phyloP scores from a whole-genome alignment of 2,888 invertebrate species.

The Cactoblastis cactorum region DNA sequence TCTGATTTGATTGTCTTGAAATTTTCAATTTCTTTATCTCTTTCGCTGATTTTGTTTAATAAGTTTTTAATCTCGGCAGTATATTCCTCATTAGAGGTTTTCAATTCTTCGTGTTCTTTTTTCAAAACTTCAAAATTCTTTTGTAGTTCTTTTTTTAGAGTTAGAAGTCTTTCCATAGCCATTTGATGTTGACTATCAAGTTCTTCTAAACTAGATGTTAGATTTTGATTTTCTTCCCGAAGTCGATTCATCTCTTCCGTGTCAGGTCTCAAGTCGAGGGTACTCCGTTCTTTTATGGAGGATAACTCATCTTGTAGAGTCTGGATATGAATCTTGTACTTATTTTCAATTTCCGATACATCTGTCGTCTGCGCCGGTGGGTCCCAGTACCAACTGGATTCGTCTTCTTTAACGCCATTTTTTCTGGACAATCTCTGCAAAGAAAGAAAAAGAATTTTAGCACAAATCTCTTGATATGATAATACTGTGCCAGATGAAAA shows the following conservation, averaged over 20 bases:
- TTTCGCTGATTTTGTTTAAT: slow-evolving; percentile 58
- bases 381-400: slow-evolving; percentile 77
- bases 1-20: slow-evolving; percentile 45
- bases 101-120: slow-evolving; percentile 67
- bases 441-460: slow-evolving; percentile 31
- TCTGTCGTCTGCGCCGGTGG: slow-evolving; percentile 51
- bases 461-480: no score
- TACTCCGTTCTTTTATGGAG: slow-evolving; percentile 54
- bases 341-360: slow-evolving; percentile 38
- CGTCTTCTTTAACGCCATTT: slow-evolving; percentile 70
- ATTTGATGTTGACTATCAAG: slow-evolving; percentile 86
- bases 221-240: slow-evolving; percentile 77
- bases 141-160: slow-evolving; percentile 76
- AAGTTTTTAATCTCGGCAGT: slow-evolving; percentile 63
- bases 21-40: slow-evolving; percentile 60
- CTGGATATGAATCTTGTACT: slow-evolving; percentile 57
- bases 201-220: slow-evolving; percentile 82
- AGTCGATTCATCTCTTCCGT: slow-evolving; percentile 67
- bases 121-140: slow-evolving; percentile 71
- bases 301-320: slow-evolving; percentile 61
- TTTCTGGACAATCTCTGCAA: slow-evolving; percentile 65
- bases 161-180: slow-evolving; percentile 81
- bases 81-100: slow-evolving; percentile 65
- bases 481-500: no score
- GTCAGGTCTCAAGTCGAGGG: slow-evolving; percentile 39